phyloP scores from a whole-genome alignment of 1,140 invertebrate species.

The Anastatus disparis region DNA sequence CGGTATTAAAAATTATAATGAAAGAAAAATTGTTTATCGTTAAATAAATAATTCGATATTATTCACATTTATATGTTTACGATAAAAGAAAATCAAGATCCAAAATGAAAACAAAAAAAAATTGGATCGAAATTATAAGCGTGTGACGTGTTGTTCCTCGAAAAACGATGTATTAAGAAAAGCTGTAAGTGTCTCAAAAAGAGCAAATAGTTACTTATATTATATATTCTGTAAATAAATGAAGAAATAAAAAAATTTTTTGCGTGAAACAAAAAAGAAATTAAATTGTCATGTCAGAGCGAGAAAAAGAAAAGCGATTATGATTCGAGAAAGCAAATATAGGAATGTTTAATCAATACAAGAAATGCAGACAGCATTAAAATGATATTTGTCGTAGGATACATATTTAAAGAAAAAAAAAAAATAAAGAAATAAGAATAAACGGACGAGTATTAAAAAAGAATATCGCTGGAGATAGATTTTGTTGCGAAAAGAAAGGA shows the following conservation, averaged over 20 bases:
- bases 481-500: slow-evolving; percentile 18
- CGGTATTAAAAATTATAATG: slow-evolving; percentile 43
- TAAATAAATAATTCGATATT: slow-evolving; percentile 18
- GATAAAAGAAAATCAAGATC: not conserved
- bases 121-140: not conserved
- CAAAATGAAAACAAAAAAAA: not conserved
- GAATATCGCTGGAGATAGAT: not conserved
- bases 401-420: slow-evolving; percentile 51
- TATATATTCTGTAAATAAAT: slow-evolving; percentile 49
- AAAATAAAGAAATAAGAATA: not conserved
- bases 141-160: slow-evolving; percentile 41
- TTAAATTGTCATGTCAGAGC: not conserved
- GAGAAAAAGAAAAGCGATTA: not conserved
- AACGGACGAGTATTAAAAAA: not conserved
- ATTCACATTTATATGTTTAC: slow-evolving; percentile 20
- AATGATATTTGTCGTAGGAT: slow-evolving; percentile 53
- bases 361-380: slow-evolving; percentile 40
- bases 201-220: slow-evolving; percentile 40
- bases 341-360: slow-evolving; percentile 38
- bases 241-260: no score
- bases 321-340: slow-evolving; percentile 17
- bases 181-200: slow-evolving; percentile 22
- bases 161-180: slow-evolving; percentile 1
- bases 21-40: slow-evolving; percentile 19
- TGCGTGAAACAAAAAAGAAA: slow-evolving; percentile 29